Evolutionary conservation across 2,888 invertebrate genomes (phyloP).

Genomic region (Nomada ferruginata): DNA sequence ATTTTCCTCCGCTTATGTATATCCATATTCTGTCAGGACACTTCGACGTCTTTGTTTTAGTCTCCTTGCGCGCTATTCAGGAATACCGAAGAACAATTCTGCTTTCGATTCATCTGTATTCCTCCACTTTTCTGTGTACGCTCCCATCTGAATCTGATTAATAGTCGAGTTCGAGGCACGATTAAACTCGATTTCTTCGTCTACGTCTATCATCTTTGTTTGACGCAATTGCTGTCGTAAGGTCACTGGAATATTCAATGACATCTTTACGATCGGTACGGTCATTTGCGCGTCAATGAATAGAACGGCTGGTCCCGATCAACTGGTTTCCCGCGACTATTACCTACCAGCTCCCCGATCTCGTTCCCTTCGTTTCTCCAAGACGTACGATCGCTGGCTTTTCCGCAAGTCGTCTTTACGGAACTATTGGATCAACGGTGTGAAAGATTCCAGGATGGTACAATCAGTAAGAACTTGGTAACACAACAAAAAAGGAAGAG

Average conservation of each 20-base stretch:
- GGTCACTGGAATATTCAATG: conserved; percentile 33
- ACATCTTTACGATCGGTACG: conserved; percentile 41
- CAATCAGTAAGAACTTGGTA: neutral
- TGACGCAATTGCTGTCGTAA: neutral
- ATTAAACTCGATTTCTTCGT: conserved; percentile 3
- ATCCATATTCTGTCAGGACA: conserved; percentile 37
- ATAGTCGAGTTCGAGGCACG: neutral
- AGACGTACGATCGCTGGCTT: conserved; percentile 4
- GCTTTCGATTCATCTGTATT: neutral
- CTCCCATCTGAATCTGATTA: no score
- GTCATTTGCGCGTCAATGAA: conserved; percentile 41
- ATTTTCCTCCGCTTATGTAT: conserved; percentile 9
- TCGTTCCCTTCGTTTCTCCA: conserved; percentile 19
- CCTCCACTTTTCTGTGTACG: neutral
- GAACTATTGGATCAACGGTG: conserved; percentile 22
- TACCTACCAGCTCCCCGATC: conserved; percentile 23
- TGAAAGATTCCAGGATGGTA: neutral
- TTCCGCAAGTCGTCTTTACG: conserved; percentile 18
- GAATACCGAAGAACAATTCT: conserved; percentile 56
- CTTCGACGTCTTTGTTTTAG: conserved; percentile 43
- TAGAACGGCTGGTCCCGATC: conserved; percentile 38
- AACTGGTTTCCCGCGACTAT: conserved; percentile 41
- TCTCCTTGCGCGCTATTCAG: conserved; percentile 50
- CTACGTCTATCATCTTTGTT: neutral
- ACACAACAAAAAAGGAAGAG: neutral